phyloP scores from a whole-genome alignment of 2,797 vertebrate genomes.

The Chiroxiphia lanceolata region DNA sequence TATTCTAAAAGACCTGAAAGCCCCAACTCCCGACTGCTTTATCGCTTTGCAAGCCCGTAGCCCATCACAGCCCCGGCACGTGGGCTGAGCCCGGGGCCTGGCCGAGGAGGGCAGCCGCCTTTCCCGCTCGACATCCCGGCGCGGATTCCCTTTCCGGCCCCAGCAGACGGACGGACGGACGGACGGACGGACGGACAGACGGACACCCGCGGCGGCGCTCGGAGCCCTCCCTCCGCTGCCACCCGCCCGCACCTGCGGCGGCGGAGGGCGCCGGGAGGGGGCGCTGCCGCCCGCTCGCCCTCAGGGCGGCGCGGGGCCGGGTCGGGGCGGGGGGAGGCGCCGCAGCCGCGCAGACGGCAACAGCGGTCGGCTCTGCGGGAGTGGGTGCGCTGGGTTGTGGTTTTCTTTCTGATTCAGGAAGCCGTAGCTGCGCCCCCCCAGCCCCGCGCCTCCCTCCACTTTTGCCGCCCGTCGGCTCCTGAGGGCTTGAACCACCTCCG shows the following conservation, averaged over 20 bases:
- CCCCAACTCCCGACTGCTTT: background rate
- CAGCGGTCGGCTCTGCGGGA: too few relatives aligned
- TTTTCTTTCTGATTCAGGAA: too few relatives aligned
- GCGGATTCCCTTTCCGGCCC: background rate
- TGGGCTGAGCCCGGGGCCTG: background rate
- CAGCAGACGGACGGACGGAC: background rate
- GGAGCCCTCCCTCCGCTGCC: background rate
- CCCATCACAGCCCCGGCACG: background rate
- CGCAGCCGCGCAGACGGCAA: too few relatives aligned
- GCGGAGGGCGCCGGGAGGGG: background rate
- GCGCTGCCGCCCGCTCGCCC: background rate
- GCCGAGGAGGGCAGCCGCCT: background rate
- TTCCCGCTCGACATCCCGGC: background rate
- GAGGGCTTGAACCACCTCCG: background rate
- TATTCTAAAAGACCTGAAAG: background rate
- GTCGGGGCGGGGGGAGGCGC: background rate
- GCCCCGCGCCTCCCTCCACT: rapidly evolving
- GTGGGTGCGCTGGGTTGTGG: background rate
- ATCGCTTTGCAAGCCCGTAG: background rate
- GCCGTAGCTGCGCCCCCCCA: background rate
- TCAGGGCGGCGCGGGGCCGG: background rate
- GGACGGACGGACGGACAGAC: background rate
- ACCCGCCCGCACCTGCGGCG: background rate
- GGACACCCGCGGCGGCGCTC: background rate
- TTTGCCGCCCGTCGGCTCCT: background rate